Conservation (phyloP, 1,140 invertebrate species). For the Ladona fulva region DNA sequence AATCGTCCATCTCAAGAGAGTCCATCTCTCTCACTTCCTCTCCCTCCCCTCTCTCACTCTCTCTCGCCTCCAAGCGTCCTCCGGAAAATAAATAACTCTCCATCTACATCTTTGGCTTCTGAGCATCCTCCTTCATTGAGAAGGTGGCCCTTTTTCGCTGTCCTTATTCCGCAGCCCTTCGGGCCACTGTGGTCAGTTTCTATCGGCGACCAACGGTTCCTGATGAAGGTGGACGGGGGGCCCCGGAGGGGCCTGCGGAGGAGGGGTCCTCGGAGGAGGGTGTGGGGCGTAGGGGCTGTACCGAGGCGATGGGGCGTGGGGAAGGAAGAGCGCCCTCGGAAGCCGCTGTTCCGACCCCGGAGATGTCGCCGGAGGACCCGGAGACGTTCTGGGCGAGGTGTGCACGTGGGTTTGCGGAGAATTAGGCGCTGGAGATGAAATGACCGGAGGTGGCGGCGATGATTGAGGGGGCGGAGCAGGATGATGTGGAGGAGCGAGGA, state of each 20-base stretch:
- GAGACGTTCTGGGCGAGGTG: not conserved
- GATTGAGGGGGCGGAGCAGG: not conserved
- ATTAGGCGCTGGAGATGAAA: not conserved
- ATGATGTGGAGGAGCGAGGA: conserved; percentile 46
- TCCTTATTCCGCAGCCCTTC: not conserved
- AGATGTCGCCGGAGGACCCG: not conserved
- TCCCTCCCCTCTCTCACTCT: not conserved
- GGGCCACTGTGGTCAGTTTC: not conserved
- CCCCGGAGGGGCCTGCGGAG: not conserved
- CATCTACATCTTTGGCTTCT: not conserved
- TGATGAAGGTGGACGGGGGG: not conserved
- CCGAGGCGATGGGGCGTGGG: not conserved
- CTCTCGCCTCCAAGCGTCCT: not conserved
- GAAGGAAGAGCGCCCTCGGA: not conserved
- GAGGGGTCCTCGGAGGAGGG: not conserved
- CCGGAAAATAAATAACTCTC: not conserved
- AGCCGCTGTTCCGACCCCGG: not conserved
- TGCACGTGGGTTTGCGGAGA: not conserved
- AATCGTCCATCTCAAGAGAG: not conserved
- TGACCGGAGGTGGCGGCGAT: not conserved
- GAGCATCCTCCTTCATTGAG: not conserved
- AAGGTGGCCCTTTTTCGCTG: not conserved
- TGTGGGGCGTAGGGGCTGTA: conserved; percentile 12
- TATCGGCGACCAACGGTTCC: not conserved
- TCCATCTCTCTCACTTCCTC: not conserved